Evolutionary conservation across 2,888 invertebrate species (phyloP).

Genomic region (Calliopum simillimum): DNA sequence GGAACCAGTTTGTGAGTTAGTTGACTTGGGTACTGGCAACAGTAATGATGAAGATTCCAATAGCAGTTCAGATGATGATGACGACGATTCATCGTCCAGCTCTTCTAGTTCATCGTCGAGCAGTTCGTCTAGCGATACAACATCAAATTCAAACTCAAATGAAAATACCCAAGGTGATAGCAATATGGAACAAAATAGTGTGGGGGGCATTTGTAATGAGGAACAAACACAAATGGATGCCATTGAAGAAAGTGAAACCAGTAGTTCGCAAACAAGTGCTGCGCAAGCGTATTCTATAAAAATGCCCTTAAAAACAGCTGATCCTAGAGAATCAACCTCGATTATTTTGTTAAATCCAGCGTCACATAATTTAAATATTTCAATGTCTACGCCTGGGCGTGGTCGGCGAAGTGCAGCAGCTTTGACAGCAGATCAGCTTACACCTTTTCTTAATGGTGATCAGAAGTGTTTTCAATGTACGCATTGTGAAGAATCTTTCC

Average conservation of each 20-base stretch:
- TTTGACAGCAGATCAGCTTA: conserved; percentile 50
- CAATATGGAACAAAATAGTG: background rate
- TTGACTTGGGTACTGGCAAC: conserved; percentile 40
- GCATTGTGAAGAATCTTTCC: conserved; percentile 65
- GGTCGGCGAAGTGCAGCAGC: conserved; percentile 57
- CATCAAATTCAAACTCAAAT: conserved; percentile 45
- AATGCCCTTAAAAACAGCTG: conserved; percentile 48
- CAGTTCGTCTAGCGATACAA: conserved; percentile 40
- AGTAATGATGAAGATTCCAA: conserved; percentile 49
- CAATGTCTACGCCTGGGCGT: conserved; percentile 46
- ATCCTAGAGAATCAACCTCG: conserved; percentile 59
- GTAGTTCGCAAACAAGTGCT: conserved; percentile 34
- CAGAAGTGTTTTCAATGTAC: conserved; percentile 65
- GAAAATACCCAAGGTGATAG: conserved; percentile 50
- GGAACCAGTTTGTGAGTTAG: conserved; percentile 63
- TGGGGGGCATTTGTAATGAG: background rate
- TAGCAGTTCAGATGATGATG: conserved; percentile 52
- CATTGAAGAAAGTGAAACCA: conserved; percentile 14
- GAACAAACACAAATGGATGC: conserved; percentile 41
- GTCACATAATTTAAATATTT: conserved; percentile 8
- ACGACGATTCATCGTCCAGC: conserved; percentile 47
- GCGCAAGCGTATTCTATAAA: conserved; percentile 25
- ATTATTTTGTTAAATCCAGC: conserved; percentile 55
- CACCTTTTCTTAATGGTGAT: conserved; percentile 46
- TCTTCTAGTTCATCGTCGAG: conserved; percentile 44